Evolutionary conservation across 2,113 vertebrate species (phyloP).

Genomic region (Phylloscopus trochilus): DNA sequence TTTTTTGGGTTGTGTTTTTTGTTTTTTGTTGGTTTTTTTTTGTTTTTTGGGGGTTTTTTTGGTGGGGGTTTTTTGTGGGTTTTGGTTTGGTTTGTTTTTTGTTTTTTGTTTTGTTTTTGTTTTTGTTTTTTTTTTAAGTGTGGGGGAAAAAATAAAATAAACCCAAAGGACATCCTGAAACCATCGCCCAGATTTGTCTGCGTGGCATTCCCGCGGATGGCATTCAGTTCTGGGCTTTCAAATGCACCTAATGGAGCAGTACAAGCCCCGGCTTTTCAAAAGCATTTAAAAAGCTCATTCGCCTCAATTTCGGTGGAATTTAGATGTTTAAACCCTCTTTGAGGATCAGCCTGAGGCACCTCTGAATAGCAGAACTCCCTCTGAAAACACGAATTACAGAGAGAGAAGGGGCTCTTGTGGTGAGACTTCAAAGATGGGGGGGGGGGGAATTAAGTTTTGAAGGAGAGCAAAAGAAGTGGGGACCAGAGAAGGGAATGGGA

Average conservation of each 20-base stretch:
- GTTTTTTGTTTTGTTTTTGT: no score
- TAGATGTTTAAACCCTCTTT: not conserved
- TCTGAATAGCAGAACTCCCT: conserved; percentile 4
- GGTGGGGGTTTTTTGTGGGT: no score
- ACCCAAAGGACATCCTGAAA: not conserved
- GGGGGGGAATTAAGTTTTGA: not conserved
- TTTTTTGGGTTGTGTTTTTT: no score
- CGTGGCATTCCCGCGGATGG: not conserved
- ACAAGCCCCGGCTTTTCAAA: conserved; percentile 17
- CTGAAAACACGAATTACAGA: not conserved
- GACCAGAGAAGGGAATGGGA: not conserved
- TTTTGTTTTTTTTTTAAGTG: not conserved
- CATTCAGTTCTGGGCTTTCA: not conserved
- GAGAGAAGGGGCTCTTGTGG: not conserved
- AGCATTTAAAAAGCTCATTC: not conserved
- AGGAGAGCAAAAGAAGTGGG: not conserved
- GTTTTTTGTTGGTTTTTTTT: no score
- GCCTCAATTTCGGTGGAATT: conserved; percentile 22
- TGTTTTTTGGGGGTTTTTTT: no score
- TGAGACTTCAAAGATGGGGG: not conserved
- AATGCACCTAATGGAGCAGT: not conserved
- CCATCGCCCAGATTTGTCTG: not conserved
- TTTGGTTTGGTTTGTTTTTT: no score
- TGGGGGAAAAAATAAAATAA: not conserved
- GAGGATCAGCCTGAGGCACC: conserved; percentile 21